Evolutionary conservation across 2,797 vertebrate species (phyloP).

Genomic region (Acanthurus leucopareius): DNA sequence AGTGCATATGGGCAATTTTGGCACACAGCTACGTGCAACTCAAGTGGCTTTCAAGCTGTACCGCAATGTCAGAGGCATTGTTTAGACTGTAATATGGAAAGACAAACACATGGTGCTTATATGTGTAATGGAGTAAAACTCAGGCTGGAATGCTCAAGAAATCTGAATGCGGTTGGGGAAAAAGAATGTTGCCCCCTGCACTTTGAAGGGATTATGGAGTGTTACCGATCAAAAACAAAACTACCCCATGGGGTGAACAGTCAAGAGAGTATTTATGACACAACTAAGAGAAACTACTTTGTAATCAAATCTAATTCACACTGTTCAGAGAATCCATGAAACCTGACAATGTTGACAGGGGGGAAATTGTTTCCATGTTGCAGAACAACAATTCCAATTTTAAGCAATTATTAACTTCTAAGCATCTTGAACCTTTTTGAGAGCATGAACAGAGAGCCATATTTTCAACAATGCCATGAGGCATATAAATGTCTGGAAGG

Average conservation of each 20-base stretch:
- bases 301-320: slow-evolving; percentile 77
- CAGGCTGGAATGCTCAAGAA: slow-evolving; percentile 56
- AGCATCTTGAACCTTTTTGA: slow-evolving; percentile 74
- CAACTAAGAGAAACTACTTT: slow-evolving; percentile 62
- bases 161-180: slow-evolving; percentile 46
- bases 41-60: slow-evolving; percentile 48
- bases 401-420: slow-evolving; percentile 53
- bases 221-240: slow-evolving; percentile 55
- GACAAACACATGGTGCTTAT: slow-evolving; percentile 74
- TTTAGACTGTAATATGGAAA: slow-evolving; percentile 59
- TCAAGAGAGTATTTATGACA: slow-evolving; percentile 59
- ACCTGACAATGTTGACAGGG: slow-evolving; percentile 64
- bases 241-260: slow-evolving; percentile 24
- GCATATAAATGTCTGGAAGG: slow-evolving; percentile 73
- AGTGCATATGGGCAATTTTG: slow-evolving; percentile 37
- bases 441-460: slow-evolving; percentile 60
- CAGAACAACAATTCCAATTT: slow-evolving; percentile 62
- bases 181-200: slow-evolving; percentile 39
- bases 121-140: slow-evolving; percentile 50
- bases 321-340: slow-evolving; percentile 58
- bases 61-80: slow-evolving; percentile 58
- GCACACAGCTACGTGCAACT: slow-evolving; percentile 26
- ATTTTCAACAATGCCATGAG: slow-evolving; percentile 68
- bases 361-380: slow-evolving; percentile 79
- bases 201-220: slow-evolving; percentile 41